A percentile compares a stretch with the other conserved stretches of the same genome.
phyloP scores from a whole-genome alignment of 2,113 vertebrate genomes.

The Oriolus oriolus region DNA sequence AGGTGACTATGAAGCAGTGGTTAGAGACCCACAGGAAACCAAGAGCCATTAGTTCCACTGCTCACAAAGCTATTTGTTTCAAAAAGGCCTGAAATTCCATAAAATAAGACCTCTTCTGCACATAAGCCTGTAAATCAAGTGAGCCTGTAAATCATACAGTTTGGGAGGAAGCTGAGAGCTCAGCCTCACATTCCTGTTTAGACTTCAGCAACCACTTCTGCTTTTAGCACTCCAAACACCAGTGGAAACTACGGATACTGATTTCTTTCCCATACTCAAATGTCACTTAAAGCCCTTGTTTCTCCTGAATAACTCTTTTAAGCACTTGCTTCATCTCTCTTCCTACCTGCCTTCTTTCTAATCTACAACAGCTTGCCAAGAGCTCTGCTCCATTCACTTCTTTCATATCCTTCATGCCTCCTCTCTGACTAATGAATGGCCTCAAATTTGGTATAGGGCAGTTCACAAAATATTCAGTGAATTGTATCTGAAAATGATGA shows the following conservation, averaged over 20 bases:
- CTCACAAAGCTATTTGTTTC: not conserved
- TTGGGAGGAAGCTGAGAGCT: constrained; percentile 1
- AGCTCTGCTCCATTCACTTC: not conserved
- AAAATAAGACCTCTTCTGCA: not conserved
- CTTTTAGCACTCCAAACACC: not conserved
- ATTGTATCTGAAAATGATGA: not conserved
- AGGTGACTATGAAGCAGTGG: not conserved
- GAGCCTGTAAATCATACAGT: not conserved
- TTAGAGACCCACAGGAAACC: not conserved
- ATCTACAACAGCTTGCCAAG: not conserved
- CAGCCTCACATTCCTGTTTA: constrained; percentile 7
- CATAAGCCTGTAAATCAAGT: not conserved
- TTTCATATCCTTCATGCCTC: fast-evolving
- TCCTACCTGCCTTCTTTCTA: not conserved
- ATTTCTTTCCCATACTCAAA: not conserved
- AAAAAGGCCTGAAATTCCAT: not conserved
- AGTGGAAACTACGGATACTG: not conserved
- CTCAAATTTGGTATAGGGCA: not conserved
- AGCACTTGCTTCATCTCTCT: not conserved
- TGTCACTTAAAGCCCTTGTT: not conserved
- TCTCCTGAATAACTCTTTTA: not conserved
- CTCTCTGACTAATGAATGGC: not conserved
- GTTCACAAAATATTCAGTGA: not conserved
- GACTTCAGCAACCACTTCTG: constrained; percentile 40
- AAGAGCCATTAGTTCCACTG: not conserved